Evolutionary conservation across 1,140 invertebrate species (phyloP), one percentile per base, ranked within the genome.

Genomic region (Euura lappo): DNA sequence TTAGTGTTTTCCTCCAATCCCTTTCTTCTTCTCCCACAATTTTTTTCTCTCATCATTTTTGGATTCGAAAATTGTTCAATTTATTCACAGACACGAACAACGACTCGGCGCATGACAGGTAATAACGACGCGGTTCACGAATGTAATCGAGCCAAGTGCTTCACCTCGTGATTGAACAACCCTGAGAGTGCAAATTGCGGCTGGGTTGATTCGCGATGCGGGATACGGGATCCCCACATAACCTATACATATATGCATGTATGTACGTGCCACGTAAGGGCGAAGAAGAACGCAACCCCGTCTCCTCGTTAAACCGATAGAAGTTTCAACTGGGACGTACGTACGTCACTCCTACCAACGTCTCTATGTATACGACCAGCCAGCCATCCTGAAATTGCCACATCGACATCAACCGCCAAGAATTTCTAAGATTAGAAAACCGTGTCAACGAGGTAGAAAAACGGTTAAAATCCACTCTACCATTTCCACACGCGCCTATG

Each of bases 61-160:
- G 51, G 3, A 60, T 8, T 60, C 8, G 13, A n/a, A 60, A 60
- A 60, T 11, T 60, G 10, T 60, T 60, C 51, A 60, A 60, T 8
- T 60, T 60, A 60, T 60, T 60, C 51, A 60, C 51, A 6, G 51
- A 60, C 51, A 60, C 51, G 51, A n/a, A 60, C 51, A 8, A 60
- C 51, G 51, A 60, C 51, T n/a, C 51, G 51, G 51, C 51, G 51
- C 51, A 60, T 60, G 51, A 60, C 51, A 60, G 51, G 51, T 60
- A 60, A 60, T 60, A 60, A 60, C 51, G 51, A 60, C 10, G 51
- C 6, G 51, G 51, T 60, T 60, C 51, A 60, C 51, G 51, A n/a
- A n/a, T 60, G 51, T 60, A 60, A 60, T 60, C 6, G 51, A 60
- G 51, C 51, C 51, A 60, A 60, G 51, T 60, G 3, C 51, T 60